Evolutionary conservation across 1,140 invertebrate species (phyloP), one percentile per base, ranked within the genome.

Genomic region (Drosophila kohkoa): DNA sequence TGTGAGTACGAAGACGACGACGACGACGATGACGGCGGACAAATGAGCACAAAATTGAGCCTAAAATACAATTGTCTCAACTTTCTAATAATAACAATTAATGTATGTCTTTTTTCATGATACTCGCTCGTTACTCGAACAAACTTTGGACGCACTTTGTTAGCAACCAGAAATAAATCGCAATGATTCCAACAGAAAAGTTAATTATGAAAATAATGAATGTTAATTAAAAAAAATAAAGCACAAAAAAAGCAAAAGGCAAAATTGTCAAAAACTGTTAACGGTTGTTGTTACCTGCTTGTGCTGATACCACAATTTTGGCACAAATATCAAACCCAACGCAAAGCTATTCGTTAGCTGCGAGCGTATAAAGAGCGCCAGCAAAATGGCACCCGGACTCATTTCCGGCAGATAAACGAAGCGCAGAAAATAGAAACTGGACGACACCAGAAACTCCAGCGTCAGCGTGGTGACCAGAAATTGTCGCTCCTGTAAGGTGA

Each of bases 341-440:
- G 95, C 95, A 57, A 96, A 92, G 35, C 96, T 96, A 55, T 96
- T 95, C 10, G 97, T 97, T 46, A 97, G 92, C 78, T 97, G 96
- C 51, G 96, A 96, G 20, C 96, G 94, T 46, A 95, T 73, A 83
- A 96, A 96, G 62, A 95, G 95, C 62, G 96, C 94, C 65, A 96
- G 91, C 81, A 96, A 94, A 30, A 95, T 94, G 81, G 94, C 93
- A 81, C 96, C 95, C 16, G 96, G 96, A 92, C 96, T 94, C 65
- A 97, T 92, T 62, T 93, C 90, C 77, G 93, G 94, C 92, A 96
- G 93, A 80, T 95, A 93, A 54, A 94, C 73, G n/a, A 94, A 94
- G 85, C 96, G 94, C 58, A 95, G 92, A 41, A 96, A 89, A 92
- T 97, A 96, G 88, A 95, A 95, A 32, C 94, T 92, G 7, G 95